Conservation (phyloP, 2,797 vertebrate genomes). For the Cheirogaleus major region DNA sequence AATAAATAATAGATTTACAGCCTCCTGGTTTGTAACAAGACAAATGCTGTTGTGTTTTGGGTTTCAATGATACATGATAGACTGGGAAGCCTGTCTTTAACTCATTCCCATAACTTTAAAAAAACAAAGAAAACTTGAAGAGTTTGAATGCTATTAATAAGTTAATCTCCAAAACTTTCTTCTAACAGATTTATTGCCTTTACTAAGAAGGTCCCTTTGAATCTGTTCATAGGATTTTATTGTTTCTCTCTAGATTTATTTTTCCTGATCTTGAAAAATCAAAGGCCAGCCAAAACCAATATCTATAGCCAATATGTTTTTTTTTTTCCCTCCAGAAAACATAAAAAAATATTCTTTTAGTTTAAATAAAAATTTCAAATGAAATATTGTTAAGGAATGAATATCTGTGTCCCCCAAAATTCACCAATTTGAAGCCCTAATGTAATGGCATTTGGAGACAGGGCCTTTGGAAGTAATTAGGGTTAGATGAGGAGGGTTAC, state of each 20-base stretch:
- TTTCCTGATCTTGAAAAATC: slow-evolving; percentile 48
- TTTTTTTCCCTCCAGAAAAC: not conserved
- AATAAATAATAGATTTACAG: slow-evolving; percentile 61
- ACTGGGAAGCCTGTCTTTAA: slow-evolving; percentile 61
- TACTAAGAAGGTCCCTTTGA: slow-evolving; percentile 25
- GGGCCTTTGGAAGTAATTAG: not conserved
- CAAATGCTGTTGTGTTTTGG: slow-evolving; percentile 58
- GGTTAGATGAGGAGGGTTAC: too few relatives aligned
- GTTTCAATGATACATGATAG: slow-evolving; percentile 61
- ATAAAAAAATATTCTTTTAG: not conserved
- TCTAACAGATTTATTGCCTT: not conserved
- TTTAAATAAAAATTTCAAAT: not conserved
- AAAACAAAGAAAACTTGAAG: slow-evolving; percentile 50
- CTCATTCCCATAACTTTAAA: slow-evolving; percentile 23
- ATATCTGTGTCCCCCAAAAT: not conserved
- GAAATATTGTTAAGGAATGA: not conserved
- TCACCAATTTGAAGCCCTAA: not conserved
- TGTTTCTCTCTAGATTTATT: slow-evolving; percentile 18
- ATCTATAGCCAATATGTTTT: not conserved
- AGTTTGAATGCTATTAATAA: slow-evolving; percentile 4
- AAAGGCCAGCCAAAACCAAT: not conserved
- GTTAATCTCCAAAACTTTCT: not conserved
- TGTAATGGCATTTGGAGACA: not conserved
- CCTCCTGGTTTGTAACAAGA: slow-evolving; percentile 43
- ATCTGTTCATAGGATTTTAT: slow-evolving; percentile 10